Evolutionary conservation across 2,113 vertebrate species (phyloP), one percentile per base, ranked within the genome.

Genomic region (Athene noctua): DNA sequence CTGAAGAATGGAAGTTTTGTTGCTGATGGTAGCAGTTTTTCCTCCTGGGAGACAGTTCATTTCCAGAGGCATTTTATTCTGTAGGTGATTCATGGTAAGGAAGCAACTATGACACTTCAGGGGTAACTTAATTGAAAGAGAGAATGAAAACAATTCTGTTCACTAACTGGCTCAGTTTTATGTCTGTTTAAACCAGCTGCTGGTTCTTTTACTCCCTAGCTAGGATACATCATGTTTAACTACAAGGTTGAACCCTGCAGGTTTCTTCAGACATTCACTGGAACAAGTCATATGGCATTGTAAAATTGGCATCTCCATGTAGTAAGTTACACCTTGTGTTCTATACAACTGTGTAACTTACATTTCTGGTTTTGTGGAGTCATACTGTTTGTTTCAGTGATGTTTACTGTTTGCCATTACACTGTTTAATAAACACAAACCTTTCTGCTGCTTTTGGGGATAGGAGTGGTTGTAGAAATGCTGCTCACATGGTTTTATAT

Each of bases 291-390:
- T 58, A 9, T 15, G 19, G 26, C 70, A 21, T 4, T 46, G n/a
- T 36, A 67, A 70, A n/a, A 34, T 29, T 81, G 40, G 6, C 54
- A 30, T 34, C 15, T 66, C 15, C 3, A 0, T 55, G 29, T 59
- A 30, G 13, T 40, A 74, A 47, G 23, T n/a, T 19, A 40, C 2
- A 2, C 36, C 32, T 81, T 88, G 42, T 49, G 8, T 26, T 66
- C 26, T 58, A 0, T 55, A 16, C 0, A 5, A 0, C 26, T 59
- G 19, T 51, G 27, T 62, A 51, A 26, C 59, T 79, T 63, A 11
- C 0, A 2, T 70, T 88, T 86, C 54, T 65, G 42, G 0, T 83
- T 88, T 54, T 88, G 38, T 13, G 32, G 61, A 66, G 27, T 73
- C 13, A 4, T 49, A 2, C 23, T 54, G 1, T 70, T 80, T 40